Conservation (phyloP, 2,888 invertebrate genomes). For the Troides oblongomaculatus region DNA sequence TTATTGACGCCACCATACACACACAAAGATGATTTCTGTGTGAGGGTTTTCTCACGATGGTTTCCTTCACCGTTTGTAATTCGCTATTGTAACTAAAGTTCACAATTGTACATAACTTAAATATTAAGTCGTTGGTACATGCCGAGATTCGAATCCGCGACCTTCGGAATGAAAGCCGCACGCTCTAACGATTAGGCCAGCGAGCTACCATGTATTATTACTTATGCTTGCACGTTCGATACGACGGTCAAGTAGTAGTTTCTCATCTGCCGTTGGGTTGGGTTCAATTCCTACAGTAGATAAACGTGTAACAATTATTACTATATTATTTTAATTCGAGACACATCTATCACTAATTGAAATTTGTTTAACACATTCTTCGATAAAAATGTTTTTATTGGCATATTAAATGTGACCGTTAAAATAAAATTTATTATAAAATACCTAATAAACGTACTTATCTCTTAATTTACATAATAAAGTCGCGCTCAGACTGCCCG, state of each 20-base stretch:
- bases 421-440: slow-evolving; percentile 55
- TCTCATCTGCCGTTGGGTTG: neutral
- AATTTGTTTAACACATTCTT: slow-evolving; percentile 31
- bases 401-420: slow-evolving; percentile 53
- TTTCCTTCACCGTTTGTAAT: too few species aligned
- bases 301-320: too few species aligned
- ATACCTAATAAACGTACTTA: slow-evolving; percentile 50
- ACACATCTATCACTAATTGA: slow-evolving; percentile 11
- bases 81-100: too few species aligned
- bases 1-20: too few species aligned
- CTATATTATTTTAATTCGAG: neutral
- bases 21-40: too few species aligned
- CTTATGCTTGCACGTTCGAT: neutral
- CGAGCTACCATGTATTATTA: neutral
- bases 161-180: too few species aligned
- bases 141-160: too few species aligned
- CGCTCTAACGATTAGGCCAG: too few species aligned
- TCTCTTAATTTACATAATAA: slow-evolving; percentile 72
- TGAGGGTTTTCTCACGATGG: too few species aligned
- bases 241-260: neutral
- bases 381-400: slow-evolving; percentile 47
- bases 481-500: slow-evolving; percentile 65
- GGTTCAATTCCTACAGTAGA: neutral
- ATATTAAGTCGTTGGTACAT: too few species aligned
- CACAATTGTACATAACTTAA: too few species aligned